A percentile compares a stretch with the other conserved stretches of the same genome.
These are phyloP conservation scores for Alca torda DNA, from an alignment of 2,797 vertebrate genomes.

Conservation along the genomic window DNA sequence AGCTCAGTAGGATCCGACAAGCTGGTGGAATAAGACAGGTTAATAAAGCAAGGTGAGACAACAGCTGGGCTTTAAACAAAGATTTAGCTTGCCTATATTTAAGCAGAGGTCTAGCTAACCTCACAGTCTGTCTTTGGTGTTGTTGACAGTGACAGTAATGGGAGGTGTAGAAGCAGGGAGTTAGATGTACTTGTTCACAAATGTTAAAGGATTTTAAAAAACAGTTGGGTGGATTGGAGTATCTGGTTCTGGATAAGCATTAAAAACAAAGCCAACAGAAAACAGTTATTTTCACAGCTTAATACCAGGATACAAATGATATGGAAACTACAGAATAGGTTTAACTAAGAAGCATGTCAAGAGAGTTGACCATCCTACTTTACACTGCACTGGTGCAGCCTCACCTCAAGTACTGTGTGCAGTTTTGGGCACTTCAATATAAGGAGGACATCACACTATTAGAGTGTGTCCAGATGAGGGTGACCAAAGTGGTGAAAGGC, in stretches of 20 bases:
- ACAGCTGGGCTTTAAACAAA: background rate
- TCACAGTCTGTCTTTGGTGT: background rate
- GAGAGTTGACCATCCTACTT: background rate
- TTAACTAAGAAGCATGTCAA: background rate
- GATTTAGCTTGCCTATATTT: background rate
- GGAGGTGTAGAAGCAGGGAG: background rate
- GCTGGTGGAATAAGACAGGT: background rate
- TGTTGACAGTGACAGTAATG: background rate
- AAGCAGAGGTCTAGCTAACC: background rate
- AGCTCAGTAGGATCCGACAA: background rate
- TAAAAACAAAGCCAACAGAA: background rate
- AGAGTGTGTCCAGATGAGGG: background rate
- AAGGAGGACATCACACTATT: background rate
- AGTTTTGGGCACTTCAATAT: background rate
- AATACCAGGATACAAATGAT: background rate
- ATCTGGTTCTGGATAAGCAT: background rate
- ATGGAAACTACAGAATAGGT: background rate
- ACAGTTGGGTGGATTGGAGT: background rate
- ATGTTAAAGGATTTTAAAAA: background rate
- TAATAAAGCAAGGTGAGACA: background rate
- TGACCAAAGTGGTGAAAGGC: background rate
- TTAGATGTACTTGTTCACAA: background rate
- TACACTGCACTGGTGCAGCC: rapidly evolving
- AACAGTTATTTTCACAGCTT: background rate
- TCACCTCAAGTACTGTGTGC: background rate